Percentiles rank a stretch among this genome's conserved stretches.
phyloP scores from a whole-genome alignment of 2,113 vertebrate species.

The Trochalopteron elliotii region DNA sequence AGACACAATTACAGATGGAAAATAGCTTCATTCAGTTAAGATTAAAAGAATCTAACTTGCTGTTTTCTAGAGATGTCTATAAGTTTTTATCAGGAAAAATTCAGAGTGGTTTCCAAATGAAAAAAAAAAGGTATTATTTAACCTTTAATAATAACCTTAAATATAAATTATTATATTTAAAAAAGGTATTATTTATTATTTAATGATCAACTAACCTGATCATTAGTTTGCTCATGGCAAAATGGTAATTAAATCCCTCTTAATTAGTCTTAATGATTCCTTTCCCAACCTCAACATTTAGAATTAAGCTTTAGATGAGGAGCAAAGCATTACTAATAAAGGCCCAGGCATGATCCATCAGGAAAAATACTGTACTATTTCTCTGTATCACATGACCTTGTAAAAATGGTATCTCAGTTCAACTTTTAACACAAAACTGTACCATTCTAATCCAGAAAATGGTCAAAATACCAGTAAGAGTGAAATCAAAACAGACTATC shows the following conservation, averaged over 20 bases:
- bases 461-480: not conserved
- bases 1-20: not conserved
- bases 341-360: constrained; percentile 18
- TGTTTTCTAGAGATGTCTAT: not conserved
- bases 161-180: no score
- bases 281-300: constrained; percentile 3
- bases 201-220: no score
- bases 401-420: not conserved
- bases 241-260: constrained; percentile 50
- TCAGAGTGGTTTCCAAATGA: not conserved
- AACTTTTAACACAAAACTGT: not conserved
- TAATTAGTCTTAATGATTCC: constrained; percentile 44
- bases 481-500: not conserved
- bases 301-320: constrained; percentile 25
- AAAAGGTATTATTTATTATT: not conserved
- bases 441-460: not conserved
- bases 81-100: not conserved
- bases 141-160: no score
- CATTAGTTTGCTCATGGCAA: not conserved
- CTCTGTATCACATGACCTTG: not conserved
- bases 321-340: constrained; percentile 36
- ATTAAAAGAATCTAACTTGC: not conserved
- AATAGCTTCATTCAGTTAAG: not conserved
- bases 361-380: not conserved
- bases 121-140: not conserved